Evolutionary conservation across 2,113 vertebrate species (phyloP).

Genomic region (Tachuris rubrigastra): DNA sequence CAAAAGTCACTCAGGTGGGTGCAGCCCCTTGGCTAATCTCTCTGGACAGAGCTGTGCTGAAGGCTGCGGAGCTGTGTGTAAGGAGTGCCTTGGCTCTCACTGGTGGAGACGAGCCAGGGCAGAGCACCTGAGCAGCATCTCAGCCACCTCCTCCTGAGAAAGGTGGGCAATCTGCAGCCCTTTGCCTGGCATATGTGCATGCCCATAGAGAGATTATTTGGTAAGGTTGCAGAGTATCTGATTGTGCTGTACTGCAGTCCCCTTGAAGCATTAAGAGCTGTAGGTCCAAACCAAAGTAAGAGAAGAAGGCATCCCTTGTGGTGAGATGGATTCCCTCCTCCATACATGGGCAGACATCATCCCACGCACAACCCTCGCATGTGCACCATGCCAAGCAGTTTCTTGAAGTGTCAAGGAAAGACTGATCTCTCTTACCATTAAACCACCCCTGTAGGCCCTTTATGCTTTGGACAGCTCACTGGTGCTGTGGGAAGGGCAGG

Average conservation of each 20-base stretch:
- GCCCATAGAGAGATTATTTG: not conserved
- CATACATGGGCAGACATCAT: not conserved
- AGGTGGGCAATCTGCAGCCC: not conserved
- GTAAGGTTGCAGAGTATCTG: not conserved
- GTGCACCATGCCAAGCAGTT: not conserved
- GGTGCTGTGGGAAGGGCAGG: fast-evolving
- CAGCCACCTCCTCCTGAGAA: not conserved
- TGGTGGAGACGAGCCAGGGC: not conserved
- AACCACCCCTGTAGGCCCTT: not conserved
- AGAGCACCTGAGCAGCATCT: not conserved
- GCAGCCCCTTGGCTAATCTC: not conserved
- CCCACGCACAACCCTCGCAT: fast-evolving
- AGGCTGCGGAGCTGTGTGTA: not conserved
- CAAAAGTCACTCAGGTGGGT: not conserved
- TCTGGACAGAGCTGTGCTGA: not conserved
- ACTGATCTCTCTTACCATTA: not conserved
- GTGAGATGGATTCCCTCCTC: not conserved
- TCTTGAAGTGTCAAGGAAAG: not conserved
- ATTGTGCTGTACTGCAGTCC: not conserved
- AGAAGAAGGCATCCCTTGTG: not conserved
- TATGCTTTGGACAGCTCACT: not conserved
- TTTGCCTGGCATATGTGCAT: fast-evolving
- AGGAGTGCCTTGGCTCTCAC: fast-evolving
- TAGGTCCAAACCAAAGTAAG: not conserved
- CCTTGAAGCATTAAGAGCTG: fast-evolving